Percentiles rank a stretch among this genome's conserved stretches.
phyloP scores from a whole-genome alignment of 1,140 invertebrate species.

The Drosophila saltans region DNA sequence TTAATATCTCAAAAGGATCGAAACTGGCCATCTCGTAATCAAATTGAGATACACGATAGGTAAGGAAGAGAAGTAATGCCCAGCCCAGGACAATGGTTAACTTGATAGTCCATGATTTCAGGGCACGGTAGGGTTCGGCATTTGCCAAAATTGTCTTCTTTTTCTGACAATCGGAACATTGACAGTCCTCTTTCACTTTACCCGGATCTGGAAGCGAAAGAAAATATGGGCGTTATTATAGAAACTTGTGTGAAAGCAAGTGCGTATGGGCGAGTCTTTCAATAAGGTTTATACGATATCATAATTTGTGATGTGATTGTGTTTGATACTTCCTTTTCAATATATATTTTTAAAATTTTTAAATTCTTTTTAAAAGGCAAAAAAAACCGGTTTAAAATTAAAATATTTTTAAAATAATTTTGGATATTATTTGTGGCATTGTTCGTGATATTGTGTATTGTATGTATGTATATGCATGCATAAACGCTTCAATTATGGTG shows the following conservation, averaged over 20 bases:
- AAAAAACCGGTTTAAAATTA: no score
- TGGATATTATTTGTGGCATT: no score
- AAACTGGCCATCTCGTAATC: slow-evolving; percentile 99
- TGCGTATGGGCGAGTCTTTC: background rate
- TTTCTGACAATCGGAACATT: slow-evolving; percentile 93
- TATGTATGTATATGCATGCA: slow-evolving; percentile 3
- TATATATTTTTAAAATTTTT: no score
- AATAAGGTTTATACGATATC: no score
- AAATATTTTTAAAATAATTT: no score
- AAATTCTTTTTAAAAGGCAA: no score
- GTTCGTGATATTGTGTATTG: slow-evolving; percentile 28
- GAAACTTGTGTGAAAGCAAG: background rate
- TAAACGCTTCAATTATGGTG: slow-evolving; percentile 39
- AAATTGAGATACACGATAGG: slow-evolving; percentile 98
- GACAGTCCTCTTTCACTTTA: slow-evolving; percentile 90
- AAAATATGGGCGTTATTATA: slow-evolving; percentile 5
- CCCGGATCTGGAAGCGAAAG: slow-evolving; percentile 86
- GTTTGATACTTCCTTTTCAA: no score
- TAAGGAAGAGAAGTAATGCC: slow-evolving; percentile 92
- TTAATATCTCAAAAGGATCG: slow-evolving; percentile 98
- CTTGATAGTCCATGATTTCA: slow-evolving; percentile 88
- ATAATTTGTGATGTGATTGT: no score
- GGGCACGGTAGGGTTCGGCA: slow-evolving; percentile 93
- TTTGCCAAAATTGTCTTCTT: slow-evolving; percentile 92
- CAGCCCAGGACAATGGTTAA: slow-evolving; percentile 92